Evolutionary conservation across 2,888 invertebrate genomes (phyloP), one percentile per base, ranked within the genome.

Genomic region (Agelastica alni): DNA sequence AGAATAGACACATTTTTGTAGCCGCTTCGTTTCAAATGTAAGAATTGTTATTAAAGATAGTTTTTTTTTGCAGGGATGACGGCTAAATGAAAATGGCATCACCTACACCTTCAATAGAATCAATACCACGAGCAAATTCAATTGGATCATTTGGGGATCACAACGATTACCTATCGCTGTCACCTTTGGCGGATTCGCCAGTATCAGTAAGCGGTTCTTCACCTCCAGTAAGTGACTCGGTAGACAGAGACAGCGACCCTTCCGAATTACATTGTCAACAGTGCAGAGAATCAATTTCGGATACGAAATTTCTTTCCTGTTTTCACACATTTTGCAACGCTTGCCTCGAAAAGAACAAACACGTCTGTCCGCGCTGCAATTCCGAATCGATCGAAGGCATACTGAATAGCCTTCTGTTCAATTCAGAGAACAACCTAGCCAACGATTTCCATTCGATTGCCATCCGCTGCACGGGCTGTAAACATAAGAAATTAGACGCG

Each of bases 381-480:
- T 66, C 72, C 43, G 77, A 76, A 56, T 73, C 75, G 9, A 73
- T 77, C 63, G 81, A 83, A 68, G 78, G 55, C 62, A 75, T 47
- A 22, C 49, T 57, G 32, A 62, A 57, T 62, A 58, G 51, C 37
- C 54, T 41, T 14, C 61, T 49, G n/a, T 60, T 61, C 54, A 53
- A 36, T 22, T 41, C 51, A 4, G 54, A 58, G 4, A 36, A 48
- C 14, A 57, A 51, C 45, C n/a, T n/a, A n/a, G n/a, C n/a, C n/a
- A 48, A 77, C 30, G 65, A 79, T 68, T 47, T 80, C 31, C 64
- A 72, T 69, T 78, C 81, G 43, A 82, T 84, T 58, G 37, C 61
- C n/a, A 81, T 84, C 22, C 87, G 88, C 67, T 97, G 96, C 81
- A 96, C 96, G 67, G 96, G 95, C 72, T 98, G 98, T 83, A 97